Base-by-base conservation (phyloP, 2,797 vertebrate species). In the Stomatorhinus walkeri region DNA sequence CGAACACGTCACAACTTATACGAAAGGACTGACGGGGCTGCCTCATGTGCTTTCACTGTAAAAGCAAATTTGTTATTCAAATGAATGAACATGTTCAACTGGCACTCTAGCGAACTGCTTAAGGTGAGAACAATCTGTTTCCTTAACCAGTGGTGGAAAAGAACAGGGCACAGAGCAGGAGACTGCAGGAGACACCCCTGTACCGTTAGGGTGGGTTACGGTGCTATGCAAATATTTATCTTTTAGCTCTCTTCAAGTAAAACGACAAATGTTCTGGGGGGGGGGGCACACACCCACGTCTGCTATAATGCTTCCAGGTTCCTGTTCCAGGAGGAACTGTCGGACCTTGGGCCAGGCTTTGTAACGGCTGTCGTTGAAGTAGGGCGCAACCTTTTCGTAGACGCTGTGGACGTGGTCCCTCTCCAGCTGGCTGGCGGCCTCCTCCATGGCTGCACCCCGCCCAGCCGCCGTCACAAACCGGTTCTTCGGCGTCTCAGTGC, bases 351-450 rank as follows among this genome's bases (percentile, higher is more conserved):
- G 95, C 96, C 96, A 96, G 88, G 96, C 95, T 92, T 96, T 96
- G 89, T 96, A 97, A 87, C 93, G 93, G 90, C 92, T 90, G 90
- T 96, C 95, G 8, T 93, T 96, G 93, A 97, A 96, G 91, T 94
- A 95, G 28, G 96, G 95, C 85, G 96, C 94, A 3, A 95, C 97
- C 94, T 95, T 96, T 94, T 97, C 95, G 14, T 96, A 96, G 79
- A 96, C 93, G 0, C 90, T 95, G 93, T 95, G 95, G 91, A 97
- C 92, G 16, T 96, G 94, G 28, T 95, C 94, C 89, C 92, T 95
- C 94, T 96, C 93, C 0, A 96, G 94, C 84, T 91, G 95, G 91
- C 91, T 95, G 93, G 95, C 95, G 92, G 96, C 95, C 93, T 96
- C 95, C 91, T 97, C 96, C 95, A 96, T 96, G 91, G 91, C 92